Base-by-base conservation (phyloP, 2,113 vertebrate species). In the Antennarius striatus region DNA sequence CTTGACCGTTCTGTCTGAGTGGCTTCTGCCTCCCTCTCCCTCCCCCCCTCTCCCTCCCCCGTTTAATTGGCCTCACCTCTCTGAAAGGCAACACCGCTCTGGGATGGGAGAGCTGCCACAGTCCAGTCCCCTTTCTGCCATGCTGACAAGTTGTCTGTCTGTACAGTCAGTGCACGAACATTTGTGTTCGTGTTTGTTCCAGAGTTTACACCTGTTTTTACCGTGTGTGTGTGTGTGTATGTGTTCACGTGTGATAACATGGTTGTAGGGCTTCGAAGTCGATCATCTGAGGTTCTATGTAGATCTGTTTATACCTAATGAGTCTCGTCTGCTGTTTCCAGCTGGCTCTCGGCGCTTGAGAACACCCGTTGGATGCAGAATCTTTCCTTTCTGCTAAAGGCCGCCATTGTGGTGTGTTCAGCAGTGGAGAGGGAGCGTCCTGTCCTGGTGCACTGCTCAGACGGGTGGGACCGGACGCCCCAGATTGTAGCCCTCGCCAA, bases 281-380 rank as follows among this genome's bases (percentile, higher is more conserved):
- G 43, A 32, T 39, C 15, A 15, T 36, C 7, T 36, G 32, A 36
- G 32, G 11, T 16, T 71, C 30, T 4, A 6, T 46, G 29, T 58
- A 15, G 50, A 42, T 46, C 4, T 65, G 39, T 22, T 3, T n/a
- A 51, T 17, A 15, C 61, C 54, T 80, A 45, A 77, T 46, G n/a
- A 0, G 6, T 11, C 3, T 1, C 16, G 1, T 68, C 0, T 71
- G 36, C 0, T 69, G 29, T 78, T 65, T 71, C 43, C 88, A 99
- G 97, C 91, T 99, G 97, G 98, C 94, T 99, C 49, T 99, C 97
- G 0, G 95, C 96, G 0, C 90, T 99, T 53, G 98, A 99, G 90
- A 99, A 94, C 82, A 99, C 98, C 66, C 97, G 96, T 65, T 98
- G 98, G 97, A 92, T 99, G 80, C 98, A 99, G 90, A 97, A 99